These are phyloP conservation scores for Piprites chloris DNA, from an alignment of 2,113 vertebrate genomes.

Conservation along the genomic window DNA sequence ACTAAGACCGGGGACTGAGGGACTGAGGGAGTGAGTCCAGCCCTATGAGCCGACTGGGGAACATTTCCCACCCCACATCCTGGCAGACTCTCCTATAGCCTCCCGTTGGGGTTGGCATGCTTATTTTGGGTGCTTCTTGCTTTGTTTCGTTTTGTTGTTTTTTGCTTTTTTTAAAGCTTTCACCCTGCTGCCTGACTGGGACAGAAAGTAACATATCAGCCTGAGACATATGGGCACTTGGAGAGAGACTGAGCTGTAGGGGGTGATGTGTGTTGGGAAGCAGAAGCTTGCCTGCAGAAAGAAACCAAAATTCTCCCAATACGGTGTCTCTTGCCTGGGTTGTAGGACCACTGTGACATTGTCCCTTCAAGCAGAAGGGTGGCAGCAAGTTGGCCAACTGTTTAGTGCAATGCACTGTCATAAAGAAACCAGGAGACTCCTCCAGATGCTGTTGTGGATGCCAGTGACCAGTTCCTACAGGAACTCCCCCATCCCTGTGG, in stretches of 20 bases:
- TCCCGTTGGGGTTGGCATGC: neutral
- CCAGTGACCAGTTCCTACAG: neutral
- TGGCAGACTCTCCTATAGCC: neutral
- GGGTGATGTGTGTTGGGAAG: neutral
- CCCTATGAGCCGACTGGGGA: rapidly evolving
- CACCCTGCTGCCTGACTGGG: rapidly evolving
- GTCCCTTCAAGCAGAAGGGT: neutral
- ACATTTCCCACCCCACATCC: neutral
- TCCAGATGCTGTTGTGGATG: neutral
- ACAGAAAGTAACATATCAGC: neutral
- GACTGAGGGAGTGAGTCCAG: rapidly evolving
- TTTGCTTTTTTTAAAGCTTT: too few species aligned
- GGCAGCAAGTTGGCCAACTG: neutral
- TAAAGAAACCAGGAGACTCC: neutral
- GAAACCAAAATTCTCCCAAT: rapidly evolving
- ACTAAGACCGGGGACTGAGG: too few species aligned
- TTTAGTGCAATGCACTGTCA: neutral
- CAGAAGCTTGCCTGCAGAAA: neutral
- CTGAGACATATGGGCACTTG: rapidly evolving
- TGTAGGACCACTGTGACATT: neutral
- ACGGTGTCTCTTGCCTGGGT: neutral
- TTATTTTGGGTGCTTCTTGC: neutral
- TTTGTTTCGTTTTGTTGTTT: neutral
- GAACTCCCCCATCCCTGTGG: neutral
- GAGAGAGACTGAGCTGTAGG: rapidly evolving